Evolutionary conservation across 2,888 invertebrate genomes (phyloP), one percentile per base, ranked within the genome.

Genomic region (Salticus scenicus): DNA sequence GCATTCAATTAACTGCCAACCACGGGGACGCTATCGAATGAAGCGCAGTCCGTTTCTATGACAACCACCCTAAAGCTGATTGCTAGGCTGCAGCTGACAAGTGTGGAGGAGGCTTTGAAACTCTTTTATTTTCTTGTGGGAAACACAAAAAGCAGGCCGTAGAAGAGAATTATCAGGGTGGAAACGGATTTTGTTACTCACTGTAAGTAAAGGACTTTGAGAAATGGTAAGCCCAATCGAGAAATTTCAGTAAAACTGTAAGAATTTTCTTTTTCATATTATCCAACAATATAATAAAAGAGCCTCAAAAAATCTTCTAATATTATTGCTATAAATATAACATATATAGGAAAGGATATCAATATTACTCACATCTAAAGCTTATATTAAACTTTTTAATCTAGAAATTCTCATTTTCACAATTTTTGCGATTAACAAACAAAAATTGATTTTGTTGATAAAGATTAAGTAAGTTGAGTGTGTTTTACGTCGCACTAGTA

Each of bases 1-100:
- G 77, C 47, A 77, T 77, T 77, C 77, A 77, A 77, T 77, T 77
- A 77, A 57, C 77, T 33, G 69, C 47, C 47, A 51, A 77, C 69
- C 67, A 69, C 57, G 42, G 57, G 77, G 77, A 70, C 69, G 47
- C 33, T 8, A n/a, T 8, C 66, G 33, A 31, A 67, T 33, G 47
- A 42, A 42, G 66, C 75, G 63, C 28, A 66, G 42, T 75, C 30
- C 64, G 75, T 75, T 66, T 12, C 66, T 33, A 75, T 57, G 42
- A 63, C 42, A 28, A 75, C 75, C 30, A 24, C 5, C 57, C 66
- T 33, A n/a, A 67, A 67, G 31, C 66, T 67, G 33, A 33, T 67
- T 67, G 66, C 66, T 33, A 67, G 31, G 66, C 33, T 67, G 66
- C 57, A 57, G 57, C 57, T 57, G 57, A 57, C 57, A 57, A 57